Evolutionary conservation across 2,888 invertebrate genomes (phyloP).

Genomic region (Hydraecia micacea): DNA sequence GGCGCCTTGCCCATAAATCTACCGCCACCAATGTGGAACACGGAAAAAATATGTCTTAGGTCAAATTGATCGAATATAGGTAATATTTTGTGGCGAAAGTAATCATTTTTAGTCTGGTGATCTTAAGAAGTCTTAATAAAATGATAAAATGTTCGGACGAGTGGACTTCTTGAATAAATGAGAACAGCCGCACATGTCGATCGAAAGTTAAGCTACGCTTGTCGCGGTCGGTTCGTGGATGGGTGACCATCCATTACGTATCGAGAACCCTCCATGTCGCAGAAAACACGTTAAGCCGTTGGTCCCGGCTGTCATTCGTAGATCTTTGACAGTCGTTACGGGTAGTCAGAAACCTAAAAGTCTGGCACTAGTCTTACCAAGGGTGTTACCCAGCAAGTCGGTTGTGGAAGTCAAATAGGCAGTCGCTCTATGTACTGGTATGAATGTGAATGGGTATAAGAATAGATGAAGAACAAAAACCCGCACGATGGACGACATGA

Average conservation of each 20-base stretch:
- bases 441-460: background rate
- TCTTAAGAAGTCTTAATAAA: background rate
- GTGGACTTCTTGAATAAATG: background rate
- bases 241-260: background rate
- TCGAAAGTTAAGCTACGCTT: background rate
- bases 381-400: background rate
- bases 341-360: background rate
- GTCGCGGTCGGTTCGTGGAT: background rate
- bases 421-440: no score
- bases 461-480: background rate
- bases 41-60: background rate
- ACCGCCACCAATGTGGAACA: background rate
- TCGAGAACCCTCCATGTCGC: background rate
- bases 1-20: constrained; percentile 12
- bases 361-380: background rate
- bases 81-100: background rate
- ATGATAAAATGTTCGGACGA: background rate
- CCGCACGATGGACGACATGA: background rate
- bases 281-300: background rate
- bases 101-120: background rate
- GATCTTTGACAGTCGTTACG: background rate
- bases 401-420: background rate
- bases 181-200: background rate
- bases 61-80: constrained; percentile 8
- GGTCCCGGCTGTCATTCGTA: background rate